Percentiles rank a stretch among this genome's conserved stretches.
These are phyloP conservation scores for Peromyscus aztecus DNA, from an alignment of 2,797 vertebrate species.

Conservation along the genomic window DNA sequence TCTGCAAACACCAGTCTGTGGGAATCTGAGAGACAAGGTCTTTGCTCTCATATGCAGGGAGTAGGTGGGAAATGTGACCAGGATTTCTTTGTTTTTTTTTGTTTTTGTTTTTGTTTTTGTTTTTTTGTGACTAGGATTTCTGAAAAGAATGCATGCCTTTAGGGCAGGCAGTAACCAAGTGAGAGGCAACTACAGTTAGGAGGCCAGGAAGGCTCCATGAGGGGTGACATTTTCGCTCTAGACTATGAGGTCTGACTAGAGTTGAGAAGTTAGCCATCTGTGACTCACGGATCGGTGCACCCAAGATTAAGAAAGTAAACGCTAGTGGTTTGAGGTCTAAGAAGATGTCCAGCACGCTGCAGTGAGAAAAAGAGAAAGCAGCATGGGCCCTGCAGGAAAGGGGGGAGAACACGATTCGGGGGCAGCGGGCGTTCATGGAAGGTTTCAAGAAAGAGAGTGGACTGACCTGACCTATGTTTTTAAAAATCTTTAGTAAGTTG, in stretches of 20 bases:
- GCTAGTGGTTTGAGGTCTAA: background rate
- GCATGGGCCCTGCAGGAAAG: background rate
- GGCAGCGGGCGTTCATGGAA: background rate
- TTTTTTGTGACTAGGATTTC: background rate
- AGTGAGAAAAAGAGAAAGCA: background rate
- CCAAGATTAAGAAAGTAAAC: conserved; percentile 4
- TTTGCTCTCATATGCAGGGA: background rate
- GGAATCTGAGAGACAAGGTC: background rate
- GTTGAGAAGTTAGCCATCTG: background rate
- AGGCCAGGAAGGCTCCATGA: background rate
- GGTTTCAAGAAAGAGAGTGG: background rate
- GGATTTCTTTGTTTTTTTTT: background rate
- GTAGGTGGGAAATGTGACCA: background rate
- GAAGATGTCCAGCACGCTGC: background rate
- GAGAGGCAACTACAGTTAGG: background rate
- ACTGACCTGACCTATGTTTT: background rate
- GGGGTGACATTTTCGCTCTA: background rate
- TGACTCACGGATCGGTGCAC: background rate
- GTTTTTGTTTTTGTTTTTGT: background rate
- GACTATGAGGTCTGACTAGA: background rate
- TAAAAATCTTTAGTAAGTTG: background rate
- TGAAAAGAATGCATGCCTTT: background rate
- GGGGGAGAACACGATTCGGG: background rate
- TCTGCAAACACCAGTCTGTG: background rate
- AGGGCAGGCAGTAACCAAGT: background rate